A percentile compares a stretch with the other conserved stretches of the same genome.
Conservation (phyloP, 2,113 vertebrate genomes). For the Megaceryle maxima region DNA sequence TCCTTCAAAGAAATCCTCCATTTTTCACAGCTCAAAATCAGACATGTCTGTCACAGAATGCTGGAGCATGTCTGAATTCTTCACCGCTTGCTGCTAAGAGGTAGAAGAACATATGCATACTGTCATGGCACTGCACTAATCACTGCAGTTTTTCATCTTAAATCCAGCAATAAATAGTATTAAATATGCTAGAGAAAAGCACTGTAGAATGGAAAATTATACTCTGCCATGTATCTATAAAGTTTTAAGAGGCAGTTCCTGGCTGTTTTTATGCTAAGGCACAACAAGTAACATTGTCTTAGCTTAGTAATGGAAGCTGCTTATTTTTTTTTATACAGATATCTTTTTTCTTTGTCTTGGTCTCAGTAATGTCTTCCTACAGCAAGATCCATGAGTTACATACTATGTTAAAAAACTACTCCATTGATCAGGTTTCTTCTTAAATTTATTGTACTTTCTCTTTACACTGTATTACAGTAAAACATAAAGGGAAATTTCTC, state of each 20-base stretch:
- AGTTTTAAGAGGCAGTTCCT: neutral
- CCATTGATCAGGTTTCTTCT: neutral
- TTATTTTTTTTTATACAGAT: neutral
- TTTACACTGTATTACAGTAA: neutral
- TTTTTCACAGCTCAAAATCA: slow-evolving; percentile 21
- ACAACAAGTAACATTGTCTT: neutral
- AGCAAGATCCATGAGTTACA: neutral
- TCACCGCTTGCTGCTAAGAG: neutral
- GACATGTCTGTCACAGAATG: neutral
- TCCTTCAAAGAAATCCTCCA: neutral
- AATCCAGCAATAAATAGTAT: neutral
- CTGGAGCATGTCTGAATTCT: neutral
- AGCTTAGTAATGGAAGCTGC: neutral
- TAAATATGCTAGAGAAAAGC: neutral
- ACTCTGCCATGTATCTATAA: neutral
- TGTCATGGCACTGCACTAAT: neutral
- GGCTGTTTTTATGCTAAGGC: neutral
- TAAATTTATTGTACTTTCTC: neutral
- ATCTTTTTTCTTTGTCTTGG: neutral
- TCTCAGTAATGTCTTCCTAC: neutral
- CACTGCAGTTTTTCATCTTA: neutral
- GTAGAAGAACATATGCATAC: neutral
- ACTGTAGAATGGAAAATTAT: neutral
- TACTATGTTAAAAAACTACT: neutral
- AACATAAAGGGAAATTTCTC: neutral